Evolutionary conservation across 2,797 vertebrate genomes (phyloP), one percentile per base, ranked within the genome.

Genomic region (Acanthurus tractus): DNA sequence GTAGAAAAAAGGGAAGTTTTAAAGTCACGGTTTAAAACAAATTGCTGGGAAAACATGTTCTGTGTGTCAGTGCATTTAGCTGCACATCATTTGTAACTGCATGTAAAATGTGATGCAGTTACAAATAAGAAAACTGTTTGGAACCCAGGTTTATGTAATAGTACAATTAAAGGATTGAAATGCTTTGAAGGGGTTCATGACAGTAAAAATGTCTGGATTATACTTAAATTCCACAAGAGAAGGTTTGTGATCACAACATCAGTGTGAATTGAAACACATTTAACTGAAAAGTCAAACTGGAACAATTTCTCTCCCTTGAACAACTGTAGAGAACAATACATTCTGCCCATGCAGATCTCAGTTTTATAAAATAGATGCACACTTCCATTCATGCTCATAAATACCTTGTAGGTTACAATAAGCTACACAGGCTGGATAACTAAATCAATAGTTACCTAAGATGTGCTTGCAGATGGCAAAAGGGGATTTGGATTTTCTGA

Each of bases 391-490:
- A 23, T 42, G 52, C 66, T 64, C 10, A 14, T 7, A 69, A 52
- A 62, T 20, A 29, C 1, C 1, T 2, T 40, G 7, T 3, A 6
- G 18, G 14, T 49, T 50, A n/a, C 11, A 52, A 20, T 2, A 23
- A 7, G 13, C 0, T 9, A 1, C 12, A 29, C 5, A 8, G 10
- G n/a, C 13, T 58, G 3, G 56, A 34, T 3, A 1, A 70, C 59
- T 2, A 23, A 11, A 18, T 64, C 11, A 55, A 13, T 0, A 44
- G 92, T 96, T 94, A 99, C 98, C 98, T 61, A 99, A 93, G 93
- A 99, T 99, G 92, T 99, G 98, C 92, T 97, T 99, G 95, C 98
- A 99, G 92, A 99, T 95, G 67, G 97, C 98, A 90, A 99, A 99
- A n/a, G 98, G 98, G 3, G 98, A 99, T 82, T 99, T 99, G 73